A percentile compares a stretch with the other conserved stretches of the same genome.
Conservation (phyloP, 2,888 invertebrate species). For the Plemyria rubiginata region DNA sequence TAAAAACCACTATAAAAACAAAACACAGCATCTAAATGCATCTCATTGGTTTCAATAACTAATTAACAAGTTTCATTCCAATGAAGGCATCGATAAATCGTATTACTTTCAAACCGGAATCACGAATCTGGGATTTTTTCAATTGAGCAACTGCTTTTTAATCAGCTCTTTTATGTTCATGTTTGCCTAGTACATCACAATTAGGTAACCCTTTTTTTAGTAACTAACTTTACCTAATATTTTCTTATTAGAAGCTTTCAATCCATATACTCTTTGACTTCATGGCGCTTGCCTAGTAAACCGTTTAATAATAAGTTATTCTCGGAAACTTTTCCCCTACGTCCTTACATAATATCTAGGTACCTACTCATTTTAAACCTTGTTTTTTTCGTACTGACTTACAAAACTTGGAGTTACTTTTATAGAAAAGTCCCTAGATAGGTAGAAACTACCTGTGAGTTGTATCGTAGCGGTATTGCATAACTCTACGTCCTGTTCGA, state of each 20-base stretch:
- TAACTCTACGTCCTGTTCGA: constrained; percentile 38
- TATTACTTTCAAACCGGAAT: constrained; percentile 37
- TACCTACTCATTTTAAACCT: background rate
- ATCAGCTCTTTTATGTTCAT: constrained; percentile 15
- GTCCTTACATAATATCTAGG: background rate
- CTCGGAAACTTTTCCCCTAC: constrained; percentile 4
- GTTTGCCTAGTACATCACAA: constrained; percentile 12
- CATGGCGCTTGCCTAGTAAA: constrained; percentile 24
- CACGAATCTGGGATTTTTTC: constrained; percentile 15
- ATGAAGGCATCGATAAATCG: constrained; percentile 21
- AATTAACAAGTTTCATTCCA: constrained; percentile 8
- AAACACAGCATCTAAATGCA: constrained; percentile 13
- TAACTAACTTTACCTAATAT: constrained; percentile 6
- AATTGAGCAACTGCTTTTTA: constrained; percentile 17
- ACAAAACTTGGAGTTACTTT: constrained; percentile 4
- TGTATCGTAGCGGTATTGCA: constrained; percentile 38
- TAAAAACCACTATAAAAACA: background rate
- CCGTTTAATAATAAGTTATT: constrained; percentile 4
- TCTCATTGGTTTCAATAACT: constrained; percentile 22
- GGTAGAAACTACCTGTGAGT: constrained; percentile 30
- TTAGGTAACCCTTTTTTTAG: constrained; percentile 7
- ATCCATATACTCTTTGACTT: constrained; percentile 2
- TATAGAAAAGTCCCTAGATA: constrained; percentile 15
- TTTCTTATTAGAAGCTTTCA: background rate
- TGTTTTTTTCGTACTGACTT: background rate